phyloP scores from a whole-genome alignment of 1,140 invertebrate species.

The Olivierus martensii region DNA sequence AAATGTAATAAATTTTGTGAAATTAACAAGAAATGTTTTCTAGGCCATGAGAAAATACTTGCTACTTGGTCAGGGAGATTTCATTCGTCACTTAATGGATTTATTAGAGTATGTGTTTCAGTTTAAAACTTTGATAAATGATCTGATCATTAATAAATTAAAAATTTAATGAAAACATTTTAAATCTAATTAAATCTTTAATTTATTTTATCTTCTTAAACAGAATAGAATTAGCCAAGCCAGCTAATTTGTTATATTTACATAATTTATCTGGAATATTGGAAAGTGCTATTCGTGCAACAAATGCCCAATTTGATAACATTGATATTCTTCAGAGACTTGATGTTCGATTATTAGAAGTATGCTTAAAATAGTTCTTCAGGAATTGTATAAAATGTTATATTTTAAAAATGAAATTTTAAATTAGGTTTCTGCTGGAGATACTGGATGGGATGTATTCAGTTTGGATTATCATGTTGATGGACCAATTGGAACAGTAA shows the following conservation, averaged over 20 bases:
- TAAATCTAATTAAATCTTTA: too few relatives aligned
- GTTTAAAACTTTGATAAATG: too few relatives aligned
- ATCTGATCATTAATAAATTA: too few relatives aligned
- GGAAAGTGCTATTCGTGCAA: constrained; percentile 79
- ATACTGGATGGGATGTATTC: constrained; percentile 92
- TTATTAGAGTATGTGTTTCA: constrained; percentile 67
- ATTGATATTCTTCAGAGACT: constrained; percentile 73
- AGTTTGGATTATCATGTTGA: constrained; percentile 83
- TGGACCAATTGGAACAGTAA: constrained; percentile 78
- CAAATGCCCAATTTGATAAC: constrained; percentile 90
- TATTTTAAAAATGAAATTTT: constrained; percentile 2
- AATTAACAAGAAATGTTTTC: too few relatives aligned
- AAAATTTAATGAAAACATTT: too few relatives aligned
- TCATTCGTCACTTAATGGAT: constrained; percentile 83
- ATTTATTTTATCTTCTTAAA: too few relatives aligned
- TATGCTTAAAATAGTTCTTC: too few relatives aligned
- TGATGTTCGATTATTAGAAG: constrained; percentile 66
- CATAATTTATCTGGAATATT: constrained; percentile 80
- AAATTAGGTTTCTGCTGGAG: constrained; percentile 48
- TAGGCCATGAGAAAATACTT: constrained; percentile 77
- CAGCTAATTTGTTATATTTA: constrained; percentile 68
- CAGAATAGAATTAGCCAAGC: constrained; percentile 75
- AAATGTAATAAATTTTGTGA: too few relatives aligned
- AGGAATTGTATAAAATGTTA: too few relatives aligned
- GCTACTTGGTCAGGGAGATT: constrained; percentile 87